phyloP scores from a whole-genome alignment of 2,888 invertebrate species.

The Tetragnatha montana region DNA sequence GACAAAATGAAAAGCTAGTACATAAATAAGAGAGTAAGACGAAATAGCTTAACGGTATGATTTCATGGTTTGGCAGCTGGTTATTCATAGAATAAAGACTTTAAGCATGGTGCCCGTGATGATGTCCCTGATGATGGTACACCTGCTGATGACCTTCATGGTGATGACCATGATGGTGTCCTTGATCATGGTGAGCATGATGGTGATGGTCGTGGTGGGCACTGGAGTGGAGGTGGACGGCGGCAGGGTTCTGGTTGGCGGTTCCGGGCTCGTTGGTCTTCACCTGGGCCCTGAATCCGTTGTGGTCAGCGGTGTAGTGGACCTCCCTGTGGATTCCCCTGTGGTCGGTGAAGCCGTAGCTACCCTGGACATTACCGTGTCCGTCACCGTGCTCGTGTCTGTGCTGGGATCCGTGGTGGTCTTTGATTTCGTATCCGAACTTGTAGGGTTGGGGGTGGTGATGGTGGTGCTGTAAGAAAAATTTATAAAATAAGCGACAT shows the following conservation, averaged over 20 bases:
- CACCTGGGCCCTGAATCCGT: constrained; percentile 14
- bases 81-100: neutral
- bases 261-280: constrained; percentile 53
- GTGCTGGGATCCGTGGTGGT: constrained; percentile 32
- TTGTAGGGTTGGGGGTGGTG: constrained; percentile 45
- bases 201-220: constrained; percentile 4
- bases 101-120: neutral
- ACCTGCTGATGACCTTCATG: neutral
- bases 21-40: no score
- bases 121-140: neutral
- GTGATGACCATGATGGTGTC: neutral
- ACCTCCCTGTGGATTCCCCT: constrained; percentile 40
- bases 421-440: constrained; percentile 47
- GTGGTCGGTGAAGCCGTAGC: constrained; percentile 36
- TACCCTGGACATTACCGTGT: constrained; percentile 22
- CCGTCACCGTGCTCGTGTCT: constrained; percentile 45
- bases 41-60: neutral
- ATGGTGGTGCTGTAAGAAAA: neutral
- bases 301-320: constrained; percentile 32
- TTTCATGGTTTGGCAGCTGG: neutral
- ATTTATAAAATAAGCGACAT: neutral
- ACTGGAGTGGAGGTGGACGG: constrained; percentile 18
- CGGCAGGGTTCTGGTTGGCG: constrained; percentile 27
- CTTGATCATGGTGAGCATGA: neutral
- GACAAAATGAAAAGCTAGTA: no score